A percentile compares a stretch with the other conserved stretches of the same genome.
These are phyloP conservation scores for Sciaenops ocellatus DNA, from an alignment of 2,797 vertebrate species.

Conservation along the genomic window DNA sequence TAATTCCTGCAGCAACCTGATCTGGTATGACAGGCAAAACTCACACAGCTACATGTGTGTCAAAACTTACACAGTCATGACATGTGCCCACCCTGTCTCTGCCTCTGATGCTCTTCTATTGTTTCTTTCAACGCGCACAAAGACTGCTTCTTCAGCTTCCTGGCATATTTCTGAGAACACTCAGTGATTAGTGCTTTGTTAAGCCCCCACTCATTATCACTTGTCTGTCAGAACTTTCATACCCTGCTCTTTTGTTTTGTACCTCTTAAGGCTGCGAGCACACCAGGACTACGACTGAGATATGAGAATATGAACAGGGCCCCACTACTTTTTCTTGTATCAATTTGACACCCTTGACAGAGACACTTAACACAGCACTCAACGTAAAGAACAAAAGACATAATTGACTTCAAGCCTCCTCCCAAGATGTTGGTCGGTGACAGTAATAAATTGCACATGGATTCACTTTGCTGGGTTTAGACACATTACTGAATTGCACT, in stretches of 20 bases:
- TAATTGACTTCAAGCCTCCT: conserved; percentile 72
- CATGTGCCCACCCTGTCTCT: conserved; percentile 14
- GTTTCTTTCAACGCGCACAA: conserved; percentile 38
- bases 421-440: conserved; percentile 69
- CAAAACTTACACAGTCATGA: conserved; percentile 24
- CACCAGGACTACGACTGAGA: conserved; percentile 21
- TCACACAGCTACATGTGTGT: conserved; percentile 30
- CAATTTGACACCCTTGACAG: conserved; percentile 70
- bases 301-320: conserved; percentile 28
- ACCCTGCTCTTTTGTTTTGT: conserved; percentile 33
- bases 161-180: conserved; percentile 57
- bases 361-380: conserved; percentile 73
- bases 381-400: conserved; percentile 68
- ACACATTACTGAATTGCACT: conserved; percentile 70
- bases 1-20: conserved; percentile 8
- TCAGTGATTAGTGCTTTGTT: conserved; percentile 65
- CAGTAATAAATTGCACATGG: conserved; percentile 76
- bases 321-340: conserved; percentile 35
- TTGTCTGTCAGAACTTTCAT: conserved; percentile 54
- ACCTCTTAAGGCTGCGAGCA: conserved; percentile 28
- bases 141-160: conserved; percentile 25
- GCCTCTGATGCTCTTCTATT: background rate
- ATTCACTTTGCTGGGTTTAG: conserved; percentile 71
- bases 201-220: conserved; percentile 54
- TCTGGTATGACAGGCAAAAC: conserved; percentile 3